Percentiles rank a stretch among this genome's conserved stretches.
phyloP scores from a whole-genome alignment of 2,113 vertebrate species.

The Solenodon paradoxus region DNA sequence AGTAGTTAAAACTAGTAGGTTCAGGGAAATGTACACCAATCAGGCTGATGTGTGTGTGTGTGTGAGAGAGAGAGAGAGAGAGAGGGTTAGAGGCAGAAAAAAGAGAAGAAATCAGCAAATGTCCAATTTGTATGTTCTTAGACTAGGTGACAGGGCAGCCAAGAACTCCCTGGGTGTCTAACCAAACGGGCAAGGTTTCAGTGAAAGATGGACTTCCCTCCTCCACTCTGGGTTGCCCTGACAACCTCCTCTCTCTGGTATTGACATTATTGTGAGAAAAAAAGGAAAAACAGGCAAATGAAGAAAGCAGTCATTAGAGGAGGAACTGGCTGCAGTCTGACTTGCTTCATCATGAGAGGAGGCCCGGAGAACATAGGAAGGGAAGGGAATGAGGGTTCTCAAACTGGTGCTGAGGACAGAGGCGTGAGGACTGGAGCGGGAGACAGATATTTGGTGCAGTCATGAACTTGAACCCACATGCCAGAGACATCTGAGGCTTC shows the following conservation, averaged over 20 bases:
- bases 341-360: not conserved
- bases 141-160: not conserved
- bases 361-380: too few relatives aligned
- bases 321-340: not conserved
- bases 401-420: not conserved
- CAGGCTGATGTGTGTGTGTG: not conserved
- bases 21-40: not conserved
- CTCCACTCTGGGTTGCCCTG: slow-evolving; percentile 62
- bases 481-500: not conserved
- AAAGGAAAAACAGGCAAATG: slow-evolving; percentile 17
- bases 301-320: not conserved
- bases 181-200: not conserved
- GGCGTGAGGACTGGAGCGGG: not conserved
- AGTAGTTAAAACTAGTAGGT: not conserved
- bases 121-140: not conserved
- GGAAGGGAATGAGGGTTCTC: too few relatives aligned
- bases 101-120: not conserved
- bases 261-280: slow-evolving; percentile 24
- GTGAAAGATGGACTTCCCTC: slow-evolving; percentile 19
- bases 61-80: not conserved
- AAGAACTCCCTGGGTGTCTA: slow-evolving; percentile 45
- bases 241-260: slow-evolving; percentile 62
- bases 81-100: not conserved
- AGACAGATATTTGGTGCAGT: accelerated
- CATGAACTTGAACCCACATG: not conserved